Base-by-base conservation (phyloP, 1,140 invertebrate genomes). In the Anastatus disparis region DNA sequence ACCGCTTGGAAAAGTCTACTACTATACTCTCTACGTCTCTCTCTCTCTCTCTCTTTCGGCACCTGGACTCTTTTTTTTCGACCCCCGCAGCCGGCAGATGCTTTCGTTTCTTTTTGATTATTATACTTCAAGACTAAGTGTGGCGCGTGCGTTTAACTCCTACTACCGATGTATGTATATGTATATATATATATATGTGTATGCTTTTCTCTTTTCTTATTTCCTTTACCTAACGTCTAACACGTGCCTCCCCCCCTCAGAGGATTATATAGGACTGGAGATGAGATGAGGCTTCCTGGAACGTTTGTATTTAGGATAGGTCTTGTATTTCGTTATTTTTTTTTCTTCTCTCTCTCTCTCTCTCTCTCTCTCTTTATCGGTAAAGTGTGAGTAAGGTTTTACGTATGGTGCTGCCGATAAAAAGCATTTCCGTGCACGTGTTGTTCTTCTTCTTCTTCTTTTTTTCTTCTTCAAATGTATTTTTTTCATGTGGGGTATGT, bases 51-150 rank as follows among this genome's bases (percentile, higher is more conserved):
- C 10, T 35, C 10, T 35, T 35, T 35, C 10, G 31, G 72, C 81
- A 82, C 81, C 81, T 82, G 81, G 81, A n/a, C n/a, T n/a, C n/a
- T n/a, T n/a, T n/a, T n/a, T n/a, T 63, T 15, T 26, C 65, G 76
- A 81, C 80, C 79, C 80, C 81, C 79, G 78, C 77, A 77, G 77
- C 72, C 65, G 63, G 76, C 76, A 77, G 79, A 79, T 79, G 74
- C 74, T 44, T 7, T 24, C n/a, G 31, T 53, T 13, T 15, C 42
- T 62, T 13, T 22, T 40, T 44, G 56, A 8, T 27, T 8, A 29
- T 13, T 48, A 17, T 13, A 10, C n/a, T 17, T 17, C 35, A 15
- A 13, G 55, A 40, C 17, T 9, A 17, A 2, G 22, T 61, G 40
- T 13, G 22, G 24, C 2, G 26, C 8, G 24, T 17, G 26, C 27